Conservation (phyloP, 92 coral and sea anemone genomes). For the Zoanthus sansibaricus region DNA sequence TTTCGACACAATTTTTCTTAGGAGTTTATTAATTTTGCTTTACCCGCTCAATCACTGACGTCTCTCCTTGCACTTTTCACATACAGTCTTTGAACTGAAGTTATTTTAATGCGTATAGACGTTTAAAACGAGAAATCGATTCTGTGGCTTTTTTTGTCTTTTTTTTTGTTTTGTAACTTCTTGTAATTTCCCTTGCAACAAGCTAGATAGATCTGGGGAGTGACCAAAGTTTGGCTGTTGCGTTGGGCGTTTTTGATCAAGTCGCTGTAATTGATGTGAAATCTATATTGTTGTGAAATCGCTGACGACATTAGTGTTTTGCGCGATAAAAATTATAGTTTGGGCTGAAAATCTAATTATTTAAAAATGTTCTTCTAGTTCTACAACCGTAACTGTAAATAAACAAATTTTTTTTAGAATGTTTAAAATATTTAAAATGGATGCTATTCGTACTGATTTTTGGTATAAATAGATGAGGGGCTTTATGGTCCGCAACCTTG, state of each 20-base stretch:
- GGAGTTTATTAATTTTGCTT: background rate
- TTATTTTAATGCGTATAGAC: background rate
- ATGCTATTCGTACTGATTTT: no score
- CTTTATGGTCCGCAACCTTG: no score
- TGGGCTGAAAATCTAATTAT: background rate
- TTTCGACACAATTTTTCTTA: background rate
- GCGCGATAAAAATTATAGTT: background rate
- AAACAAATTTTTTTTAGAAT: no score
- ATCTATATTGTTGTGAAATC: background rate
- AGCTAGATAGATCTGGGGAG: no score
- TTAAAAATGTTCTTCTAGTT: background rate
- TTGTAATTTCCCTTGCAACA: no score
- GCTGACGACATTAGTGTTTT: background rate
- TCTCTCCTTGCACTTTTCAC: no score
- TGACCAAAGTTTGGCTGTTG: no score
- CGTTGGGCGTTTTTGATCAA: background rate
- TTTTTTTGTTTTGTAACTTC: no score
- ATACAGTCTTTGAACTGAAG: background rate
- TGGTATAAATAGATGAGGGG: no score
- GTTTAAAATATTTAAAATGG: no score
- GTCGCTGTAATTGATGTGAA: background rate
- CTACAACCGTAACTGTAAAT: background rate
- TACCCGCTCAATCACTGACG: background rate
- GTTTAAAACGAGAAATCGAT: background rate
- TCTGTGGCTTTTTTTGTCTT: no score